Percentiles rank a stretch among this genome's conserved stretches.
Evolutionary conservation across 2,113 vertebrate genomes (phyloP).

Genomic region (Siniperca chuatsi): DNA sequence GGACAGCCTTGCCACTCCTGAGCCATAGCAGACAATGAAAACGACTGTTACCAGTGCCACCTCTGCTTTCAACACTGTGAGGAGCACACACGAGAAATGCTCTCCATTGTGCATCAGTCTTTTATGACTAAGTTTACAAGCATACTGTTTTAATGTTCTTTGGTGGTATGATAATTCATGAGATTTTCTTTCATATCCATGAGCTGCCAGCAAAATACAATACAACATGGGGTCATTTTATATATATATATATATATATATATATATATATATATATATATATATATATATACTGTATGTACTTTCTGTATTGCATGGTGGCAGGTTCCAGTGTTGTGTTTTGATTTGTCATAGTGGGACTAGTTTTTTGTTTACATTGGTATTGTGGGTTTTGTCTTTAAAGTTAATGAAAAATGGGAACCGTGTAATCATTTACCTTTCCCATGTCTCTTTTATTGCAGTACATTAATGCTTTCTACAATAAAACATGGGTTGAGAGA

Average conservation of each 20-base stretch:
- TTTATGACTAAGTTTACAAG: neutral
- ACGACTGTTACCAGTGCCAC: neutral
- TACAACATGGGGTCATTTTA: neutral
- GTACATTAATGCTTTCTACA: conserved; percentile 94
- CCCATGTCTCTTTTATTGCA: conserved; percentile 68
- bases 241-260: neutral
- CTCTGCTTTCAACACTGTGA: neutral
- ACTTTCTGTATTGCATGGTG: neutral
- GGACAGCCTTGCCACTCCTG: neutral
- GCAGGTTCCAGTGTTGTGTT: neutral
- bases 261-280: too few relatives aligned
- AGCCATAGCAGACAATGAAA: neutral
- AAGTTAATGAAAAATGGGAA: neutral
- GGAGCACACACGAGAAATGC: neutral
- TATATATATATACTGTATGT: neutral
- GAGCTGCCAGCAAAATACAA: neutral
- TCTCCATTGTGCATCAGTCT: neutral
- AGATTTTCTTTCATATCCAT: neutral
- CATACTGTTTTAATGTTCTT: neutral
- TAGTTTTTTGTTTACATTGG: neutral
- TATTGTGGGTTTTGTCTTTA: neutral
- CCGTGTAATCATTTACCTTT: neutral
- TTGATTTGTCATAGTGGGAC: neutral
- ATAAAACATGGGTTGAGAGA: conserved; percentile 88
- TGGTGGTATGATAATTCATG: neutral